Evolutionary conservation across 2,888 invertebrate genomes (phyloP).

Genomic region (Troides helena): DNA sequence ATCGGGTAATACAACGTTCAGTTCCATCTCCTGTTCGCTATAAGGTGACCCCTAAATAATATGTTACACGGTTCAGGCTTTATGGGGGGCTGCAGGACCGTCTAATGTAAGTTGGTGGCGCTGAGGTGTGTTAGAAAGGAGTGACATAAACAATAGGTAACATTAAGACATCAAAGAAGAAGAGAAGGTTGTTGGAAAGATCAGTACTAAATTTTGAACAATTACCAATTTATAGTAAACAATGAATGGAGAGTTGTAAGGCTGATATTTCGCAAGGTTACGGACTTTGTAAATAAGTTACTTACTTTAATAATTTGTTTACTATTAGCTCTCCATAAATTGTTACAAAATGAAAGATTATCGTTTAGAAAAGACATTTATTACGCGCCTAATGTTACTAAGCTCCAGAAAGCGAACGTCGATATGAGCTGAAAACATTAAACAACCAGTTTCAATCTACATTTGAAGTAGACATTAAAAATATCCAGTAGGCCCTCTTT

Average conservation of each 20-base stretch:
- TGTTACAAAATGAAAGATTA: conserved; percentile 59
- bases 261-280: not conserved
- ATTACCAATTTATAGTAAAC: conserved; percentile 46
- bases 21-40: conserved; percentile 56
- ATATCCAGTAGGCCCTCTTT: conserved; percentile 6
- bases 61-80: conserved; percentile 47
- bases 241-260: conserved; percentile 49
- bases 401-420: conserved; percentile 76
- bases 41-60: conserved; percentile 68
- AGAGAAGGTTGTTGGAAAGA: conserved; percentile 54
- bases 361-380: conserved; percentile 75
- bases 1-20: conserved; percentile 39
- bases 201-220: conserved; percentile 45
- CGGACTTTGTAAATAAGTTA: not conserved
- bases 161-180: conserved; percentile 70
- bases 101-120: conserved; percentile 58
- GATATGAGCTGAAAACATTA: conserved; percentile 74
- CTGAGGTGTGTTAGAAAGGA: conserved; percentile 55
- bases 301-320: not conserved
- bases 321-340: conserved; percentile 48
- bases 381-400: conserved; percentile 79
- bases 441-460: conserved; percentile 72
- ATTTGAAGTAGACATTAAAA: conserved; percentile 38
- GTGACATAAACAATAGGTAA: conserved; percentile 63
- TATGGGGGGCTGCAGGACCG: conserved; percentile 46